These are phyloP conservation scores for Tetrax tetrax DNA, from an alignment of 2,113 vertebrate species.

Conservation along the genomic window DNA sequence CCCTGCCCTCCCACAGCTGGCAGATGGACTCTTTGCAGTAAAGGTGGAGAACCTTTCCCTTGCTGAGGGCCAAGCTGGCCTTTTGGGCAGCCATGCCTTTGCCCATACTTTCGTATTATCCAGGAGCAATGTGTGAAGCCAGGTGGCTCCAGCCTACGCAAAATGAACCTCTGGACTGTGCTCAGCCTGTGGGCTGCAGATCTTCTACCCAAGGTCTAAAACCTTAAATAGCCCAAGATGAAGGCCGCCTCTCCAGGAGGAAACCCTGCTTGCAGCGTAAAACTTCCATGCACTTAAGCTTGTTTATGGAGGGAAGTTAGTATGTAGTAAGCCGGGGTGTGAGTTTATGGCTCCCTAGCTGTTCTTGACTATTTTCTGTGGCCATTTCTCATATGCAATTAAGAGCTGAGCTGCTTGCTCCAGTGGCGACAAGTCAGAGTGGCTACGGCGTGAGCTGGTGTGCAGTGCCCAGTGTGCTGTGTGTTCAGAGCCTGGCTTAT, in stretches of 20 bases:
- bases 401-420: background rate
- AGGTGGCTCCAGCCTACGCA: background rate
- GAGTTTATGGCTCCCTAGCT: background rate
- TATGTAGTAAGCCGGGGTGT: background rate
- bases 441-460: rapidly evolving
- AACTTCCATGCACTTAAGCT: background rate
- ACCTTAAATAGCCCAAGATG: background rate
- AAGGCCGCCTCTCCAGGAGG: background rate
- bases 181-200: background rate
- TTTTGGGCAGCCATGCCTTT: background rate
- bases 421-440: background rate
- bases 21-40: background rate
- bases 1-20: background rate
- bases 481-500: background rate
- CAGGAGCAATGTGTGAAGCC: background rate
- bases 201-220: background rate
- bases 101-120: rapidly evolving
- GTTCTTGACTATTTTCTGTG: background rate
- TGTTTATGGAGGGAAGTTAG: background rate
- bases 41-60: background rate
- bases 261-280: background rate
- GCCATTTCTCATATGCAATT: background rate
- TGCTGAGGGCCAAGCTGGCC: background rate
- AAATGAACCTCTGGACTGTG: background rate
- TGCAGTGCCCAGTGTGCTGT: background rate